A percentile compares a stretch with the other conserved stretches of the same genome.
Evolutionary conservation across 2,888 invertebrate genomes (phyloP).

Genomic region (Yponomeuta plumbellus): DNA sequence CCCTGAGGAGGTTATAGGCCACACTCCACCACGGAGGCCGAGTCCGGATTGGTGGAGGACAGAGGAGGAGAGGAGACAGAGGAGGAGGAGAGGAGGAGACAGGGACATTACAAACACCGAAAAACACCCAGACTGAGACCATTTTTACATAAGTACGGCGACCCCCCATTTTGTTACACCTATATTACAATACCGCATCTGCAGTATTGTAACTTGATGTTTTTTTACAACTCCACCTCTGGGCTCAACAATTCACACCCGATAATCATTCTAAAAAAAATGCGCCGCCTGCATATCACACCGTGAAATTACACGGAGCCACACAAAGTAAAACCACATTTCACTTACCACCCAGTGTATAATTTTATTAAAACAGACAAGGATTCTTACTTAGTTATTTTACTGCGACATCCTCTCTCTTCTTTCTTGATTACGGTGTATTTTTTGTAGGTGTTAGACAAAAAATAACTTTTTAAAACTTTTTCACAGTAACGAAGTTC

Average conservation of each 20-base stretch:
- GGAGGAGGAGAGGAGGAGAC: no score
- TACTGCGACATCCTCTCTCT: not conserved
- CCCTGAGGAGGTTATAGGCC: no score
- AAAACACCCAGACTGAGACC: no score
- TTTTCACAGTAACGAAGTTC: no score
- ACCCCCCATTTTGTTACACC: no score
- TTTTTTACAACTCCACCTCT: slow-evolving; percentile 34
- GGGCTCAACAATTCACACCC: slow-evolving; percentile 64
- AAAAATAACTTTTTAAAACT: not conserved
- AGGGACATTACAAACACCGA: no score
- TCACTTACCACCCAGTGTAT: slow-evolving; percentile 6
- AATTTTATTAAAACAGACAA: not conserved
- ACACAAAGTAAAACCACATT: not conserved
- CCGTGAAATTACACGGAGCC: slow-evolving; percentile 41
- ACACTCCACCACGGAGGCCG: no score
- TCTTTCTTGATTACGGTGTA: not conserved
- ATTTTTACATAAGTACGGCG: no score
- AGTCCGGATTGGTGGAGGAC: no score
- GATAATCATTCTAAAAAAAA: slow-evolving; percentile 67
- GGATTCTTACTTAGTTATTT: slow-evolving; percentile 10
- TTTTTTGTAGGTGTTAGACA: not conserved
- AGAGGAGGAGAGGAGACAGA: no score
- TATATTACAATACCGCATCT: not conserved
- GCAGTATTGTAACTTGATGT: not conserved
- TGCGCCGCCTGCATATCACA: slow-evolving; percentile 44